Base-by-base conservation (phyloP, 2,888 invertebrate genomes). In the Oscheius sp. region DNA sequence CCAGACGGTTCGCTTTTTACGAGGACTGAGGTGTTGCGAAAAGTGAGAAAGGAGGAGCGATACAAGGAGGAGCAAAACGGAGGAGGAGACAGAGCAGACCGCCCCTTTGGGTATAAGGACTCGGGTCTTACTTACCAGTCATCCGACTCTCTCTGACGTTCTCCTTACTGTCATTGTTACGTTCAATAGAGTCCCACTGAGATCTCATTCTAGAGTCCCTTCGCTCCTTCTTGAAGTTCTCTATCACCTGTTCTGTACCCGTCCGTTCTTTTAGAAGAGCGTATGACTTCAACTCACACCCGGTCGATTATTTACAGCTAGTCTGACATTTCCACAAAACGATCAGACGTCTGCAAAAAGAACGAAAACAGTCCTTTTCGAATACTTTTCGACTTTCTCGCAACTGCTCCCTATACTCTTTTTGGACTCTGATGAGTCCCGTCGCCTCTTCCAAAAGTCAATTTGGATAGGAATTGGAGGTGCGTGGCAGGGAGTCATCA, bases 401-500 rank as follows among this genome's bases (percentile, higher is more conserved):
- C 3, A 42, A 42, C 48, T 50, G 13, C 63, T 63, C 50, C 63
- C 32, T 48, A 37, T 42, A n/a, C 35, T 59, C 59, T 59, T 29
- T 59, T 29, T 33, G 2, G 32, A 5, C 35, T 35, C 35, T 35
- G 13, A 33, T 33, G 33, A 33, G 33, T 35, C 35, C 59, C 21
- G 13, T 33, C 59, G 32, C 35, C 35, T 35, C 35, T 21, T 21
- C 59, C 59, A 35, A 60, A 60, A 60, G 63, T 63, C 63, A 63
- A 63, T 60, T 60, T 60, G 37, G 35, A 60, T 37, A 60, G 50
- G 32, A 63, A 63, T 63, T 63, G 63, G 63, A 63, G 63, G 63
- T 63, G 63, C 63, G 63, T 63, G 63, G 63, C 33, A 47, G 63
- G 50, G 63, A 63, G 63, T 63, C 63, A 63, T 63, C 63, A 63